A percentile compares a stretch with the other conserved stretches of the same genome.
Evolutionary conservation across 1,140 invertebrate species (phyloP).

Genomic region (Ips nitidus): DNA sequence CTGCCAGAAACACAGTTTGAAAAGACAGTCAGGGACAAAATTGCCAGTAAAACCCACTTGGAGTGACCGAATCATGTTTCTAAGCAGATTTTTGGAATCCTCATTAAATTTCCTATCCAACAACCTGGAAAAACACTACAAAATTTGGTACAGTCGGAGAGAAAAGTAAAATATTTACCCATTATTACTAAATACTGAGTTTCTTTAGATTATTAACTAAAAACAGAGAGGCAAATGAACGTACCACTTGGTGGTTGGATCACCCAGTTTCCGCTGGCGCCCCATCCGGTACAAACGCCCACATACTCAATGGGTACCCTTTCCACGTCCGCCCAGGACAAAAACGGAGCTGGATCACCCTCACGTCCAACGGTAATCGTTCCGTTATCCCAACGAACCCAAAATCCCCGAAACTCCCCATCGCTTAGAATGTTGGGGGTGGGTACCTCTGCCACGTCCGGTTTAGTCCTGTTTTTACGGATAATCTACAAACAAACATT

Average conservation of each 20-base stretch:
- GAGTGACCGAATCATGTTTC: too few relatives aligned
- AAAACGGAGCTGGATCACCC: constrained; percentile 68
- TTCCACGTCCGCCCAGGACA: constrained; percentile 70
- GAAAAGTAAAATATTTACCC: too few relatives aligned
- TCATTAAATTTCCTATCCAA: too few relatives aligned
- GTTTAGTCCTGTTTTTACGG: constrained; percentile 74
- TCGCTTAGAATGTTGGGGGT: constrained; percentile 69
- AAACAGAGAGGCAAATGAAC: neutral
- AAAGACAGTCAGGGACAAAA: too few relatives aligned
- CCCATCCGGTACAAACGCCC: constrained; percentile 84
- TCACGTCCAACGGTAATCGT: constrained; percentile 67
- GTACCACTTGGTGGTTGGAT: constrained; percentile 58
- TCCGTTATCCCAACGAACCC: constrained; percentile 75
- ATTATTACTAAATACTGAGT: neutral
- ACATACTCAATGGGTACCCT: constrained; percentile 69
- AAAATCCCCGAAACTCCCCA: constrained; percentile 77
- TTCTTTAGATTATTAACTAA: constrained; percentile 2
- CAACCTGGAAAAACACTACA: too few relatives aligned
- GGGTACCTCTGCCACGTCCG: constrained; percentile 71
- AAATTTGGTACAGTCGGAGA: too few relatives aligned
- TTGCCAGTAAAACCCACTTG: too few relatives aligned
- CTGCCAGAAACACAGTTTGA: too few relatives aligned
- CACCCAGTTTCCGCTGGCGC: constrained; percentile 77
- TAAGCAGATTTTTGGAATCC: too few relatives aligned
- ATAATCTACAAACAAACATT: constrained; percentile 52